phyloP scores from a whole-genome alignment of 2,113 vertebrate genomes.

The Macroglossus sobrinus region DNA sequence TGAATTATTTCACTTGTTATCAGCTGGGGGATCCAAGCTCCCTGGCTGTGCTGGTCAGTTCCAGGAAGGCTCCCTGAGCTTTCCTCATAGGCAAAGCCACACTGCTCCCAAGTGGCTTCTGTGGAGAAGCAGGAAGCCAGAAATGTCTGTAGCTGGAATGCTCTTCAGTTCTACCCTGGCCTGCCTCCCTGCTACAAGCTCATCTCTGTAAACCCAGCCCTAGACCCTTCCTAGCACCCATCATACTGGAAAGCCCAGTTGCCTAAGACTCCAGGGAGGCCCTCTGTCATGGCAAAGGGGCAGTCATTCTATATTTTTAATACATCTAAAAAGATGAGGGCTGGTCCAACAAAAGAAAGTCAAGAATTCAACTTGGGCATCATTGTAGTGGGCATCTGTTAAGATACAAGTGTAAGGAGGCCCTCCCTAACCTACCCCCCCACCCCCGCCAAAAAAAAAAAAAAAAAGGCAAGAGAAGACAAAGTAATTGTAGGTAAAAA shows the following conservation, averaged over 20 bases:
- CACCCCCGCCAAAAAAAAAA: background rate
- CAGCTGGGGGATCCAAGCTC: constrained; percentile 77
- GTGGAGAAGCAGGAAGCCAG: constrained; percentile 73
- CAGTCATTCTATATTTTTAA: background rate
- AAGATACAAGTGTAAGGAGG: background rate
- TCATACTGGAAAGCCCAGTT: background rate
- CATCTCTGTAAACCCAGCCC: background rate
- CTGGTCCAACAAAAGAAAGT: background rate
- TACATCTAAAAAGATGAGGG: background rate
- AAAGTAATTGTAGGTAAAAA: background rate
- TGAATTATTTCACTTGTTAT: constrained; percentile 85
- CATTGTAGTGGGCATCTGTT: background rate
- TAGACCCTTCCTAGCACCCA: background rate
- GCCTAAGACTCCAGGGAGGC: background rate
- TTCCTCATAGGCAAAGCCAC: constrained; percentile 83
- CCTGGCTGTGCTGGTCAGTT: constrained; percentile 76
- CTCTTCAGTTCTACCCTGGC: background rate
- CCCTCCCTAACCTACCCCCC: background rate
- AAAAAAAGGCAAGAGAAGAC: background rate
- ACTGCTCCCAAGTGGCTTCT: constrained; percentile 89
- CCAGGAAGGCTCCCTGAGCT: constrained; percentile 57
- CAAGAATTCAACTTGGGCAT: background rate
- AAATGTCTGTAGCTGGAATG: background rate
- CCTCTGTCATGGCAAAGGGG: background rate
- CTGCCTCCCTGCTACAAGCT: background rate